phyloP scores from a whole-genome alignment of 2,888 invertebrate species.

The Romanomermis culicivorax region DNA sequence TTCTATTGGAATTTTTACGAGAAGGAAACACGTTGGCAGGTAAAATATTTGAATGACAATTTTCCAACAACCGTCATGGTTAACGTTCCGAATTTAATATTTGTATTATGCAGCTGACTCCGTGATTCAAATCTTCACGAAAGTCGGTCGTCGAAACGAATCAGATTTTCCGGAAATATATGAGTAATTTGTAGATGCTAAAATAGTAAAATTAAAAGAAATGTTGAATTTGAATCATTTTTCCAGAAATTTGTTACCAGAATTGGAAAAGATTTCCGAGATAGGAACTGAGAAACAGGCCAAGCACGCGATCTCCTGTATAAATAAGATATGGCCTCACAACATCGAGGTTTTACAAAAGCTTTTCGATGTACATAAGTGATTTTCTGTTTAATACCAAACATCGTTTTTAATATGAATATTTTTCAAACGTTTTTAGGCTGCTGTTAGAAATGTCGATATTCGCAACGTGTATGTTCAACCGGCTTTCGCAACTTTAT shows the following conservation, averaged over 20 bases:
- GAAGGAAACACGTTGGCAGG: too few relatives aligned
- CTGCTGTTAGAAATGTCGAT: background rate
- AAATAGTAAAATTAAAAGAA: background rate
- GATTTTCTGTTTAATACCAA: too few relatives aligned
- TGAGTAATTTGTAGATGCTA: conserved; percentile 19
- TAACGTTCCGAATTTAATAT: too few relatives aligned
- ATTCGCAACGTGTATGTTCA: background rate
- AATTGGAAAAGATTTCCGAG: conserved; percentile 66
- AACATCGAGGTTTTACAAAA: conserved; percentile 35
- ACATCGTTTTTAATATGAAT: too few relatives aligned
- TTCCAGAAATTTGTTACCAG: conserved; percentile 54
- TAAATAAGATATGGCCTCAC: conserved; percentile 34
- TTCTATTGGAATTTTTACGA: too few relatives aligned
- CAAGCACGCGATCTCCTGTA: conserved; percentile 80
- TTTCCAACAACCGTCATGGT: too few relatives aligned
- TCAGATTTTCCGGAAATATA: conserved; percentile 28
- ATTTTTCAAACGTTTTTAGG: conserved; percentile 1
- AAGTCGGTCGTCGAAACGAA: conserved; percentile 30
- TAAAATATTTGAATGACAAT: too few relatives aligned
- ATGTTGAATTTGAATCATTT: too few relatives aligned
- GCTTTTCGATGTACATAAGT: conserved; percentile 40
- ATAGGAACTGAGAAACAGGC: conserved; percentile 81
- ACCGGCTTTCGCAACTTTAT: background rate
- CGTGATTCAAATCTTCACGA: conserved; percentile 27
- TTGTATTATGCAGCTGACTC: background rate